Evolutionary conservation across 2,113 vertebrate species (phyloP).

Genomic region (Papio anubis): DNA sequence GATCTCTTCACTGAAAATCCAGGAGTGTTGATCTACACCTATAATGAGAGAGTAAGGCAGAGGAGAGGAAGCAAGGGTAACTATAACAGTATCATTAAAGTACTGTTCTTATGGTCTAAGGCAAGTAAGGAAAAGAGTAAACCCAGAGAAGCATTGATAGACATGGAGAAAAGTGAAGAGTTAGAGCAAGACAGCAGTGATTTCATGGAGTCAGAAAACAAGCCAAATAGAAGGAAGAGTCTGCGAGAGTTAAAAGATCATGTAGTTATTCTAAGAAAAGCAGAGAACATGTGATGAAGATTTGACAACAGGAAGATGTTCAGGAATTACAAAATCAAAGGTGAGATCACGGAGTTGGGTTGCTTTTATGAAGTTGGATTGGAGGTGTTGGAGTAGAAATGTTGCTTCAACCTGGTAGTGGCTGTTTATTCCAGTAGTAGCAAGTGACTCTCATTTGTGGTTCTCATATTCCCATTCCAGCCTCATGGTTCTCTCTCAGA

Average conservation of each 20-base stretch:
- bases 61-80: background rate
- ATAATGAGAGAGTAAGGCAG: background rate
- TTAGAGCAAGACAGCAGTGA: background rate
- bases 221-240: background rate
- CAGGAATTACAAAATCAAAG: background rate
- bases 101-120: background rate
- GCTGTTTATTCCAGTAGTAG: background rate
- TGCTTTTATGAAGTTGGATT: background rate
- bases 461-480: background rate
- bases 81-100: background rate
- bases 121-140: background rate
- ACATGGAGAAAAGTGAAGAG: background rate
- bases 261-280: background rate
- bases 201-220: background rate
- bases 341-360: background rate
- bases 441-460: background rate
- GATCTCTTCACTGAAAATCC: background rate
- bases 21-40: background rate
- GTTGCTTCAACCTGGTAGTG: background rate
- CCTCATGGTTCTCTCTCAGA: background rate
- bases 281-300: background rate
- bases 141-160: background rate
- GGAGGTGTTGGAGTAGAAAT: background rate
- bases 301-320: background rate
- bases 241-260: background rate